Conservation (phyloP, 2,797 vertebrate species). For the Esox masquinongy region DNA sequence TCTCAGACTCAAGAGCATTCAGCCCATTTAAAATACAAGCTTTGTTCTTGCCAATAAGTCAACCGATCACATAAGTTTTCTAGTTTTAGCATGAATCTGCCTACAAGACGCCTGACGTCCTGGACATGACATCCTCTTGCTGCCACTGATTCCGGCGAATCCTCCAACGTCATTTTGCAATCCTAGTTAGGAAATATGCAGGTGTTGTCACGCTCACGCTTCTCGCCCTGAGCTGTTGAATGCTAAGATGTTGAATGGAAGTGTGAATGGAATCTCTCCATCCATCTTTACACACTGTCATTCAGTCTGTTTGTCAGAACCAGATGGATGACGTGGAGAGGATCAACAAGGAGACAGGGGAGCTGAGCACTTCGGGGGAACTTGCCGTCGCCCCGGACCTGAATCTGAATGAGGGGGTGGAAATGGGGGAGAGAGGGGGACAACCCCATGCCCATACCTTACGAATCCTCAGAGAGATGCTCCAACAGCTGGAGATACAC, state of each 20-base stretch:
- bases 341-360: slow-evolving; percentile 76
- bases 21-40: too few relatives aligned
- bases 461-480: slow-evolving; percentile 60
- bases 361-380: slow-evolving; percentile 74
- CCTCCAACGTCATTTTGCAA: neutral
- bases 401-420: slow-evolving; percentile 47
- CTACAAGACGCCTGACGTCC: too few relatives aligned
- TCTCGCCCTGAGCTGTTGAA: neutral
- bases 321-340: slow-evolving; percentile 56
- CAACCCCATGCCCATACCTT: slow-evolving; percentile 35
- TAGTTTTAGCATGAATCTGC: too few relatives aligned
- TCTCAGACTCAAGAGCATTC: too few relatives aligned
- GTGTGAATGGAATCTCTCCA: neutral
- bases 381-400: slow-evolving; percentile 51
- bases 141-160: neutral
- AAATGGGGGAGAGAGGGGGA: slow-evolving; percentile 32
- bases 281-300: neutral
- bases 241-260: neutral
- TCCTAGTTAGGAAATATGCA: neutral
- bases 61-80: too few relatives aligned
- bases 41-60: too few relatives aligned
- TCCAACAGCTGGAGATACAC: slow-evolving; percentile 57
- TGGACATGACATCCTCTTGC: too few relatives aligned
- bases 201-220: neutral
- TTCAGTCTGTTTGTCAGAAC: slow-evolving; percentile 40